Base-by-base conservation (phyloP, 2,113 vertebrate species). In the Plectropomus leopardus region DNA sequence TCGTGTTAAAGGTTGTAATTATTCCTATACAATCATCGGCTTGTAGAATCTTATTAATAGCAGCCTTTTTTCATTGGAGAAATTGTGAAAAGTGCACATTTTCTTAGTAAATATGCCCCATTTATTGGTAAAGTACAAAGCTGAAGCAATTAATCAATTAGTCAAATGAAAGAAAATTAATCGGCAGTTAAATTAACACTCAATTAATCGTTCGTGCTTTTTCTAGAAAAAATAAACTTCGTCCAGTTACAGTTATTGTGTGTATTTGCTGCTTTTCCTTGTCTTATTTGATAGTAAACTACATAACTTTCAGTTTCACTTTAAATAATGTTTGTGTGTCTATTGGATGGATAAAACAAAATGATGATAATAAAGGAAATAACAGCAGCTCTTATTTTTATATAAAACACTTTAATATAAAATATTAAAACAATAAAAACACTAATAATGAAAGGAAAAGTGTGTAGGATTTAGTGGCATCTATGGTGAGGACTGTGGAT, bases 391-490 rank as follows among this genome's bases (percentile, higher is more conserved):
- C 4, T 32, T 34, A 34, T n/a, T 71, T 72, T 42, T 1, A 60
- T 60, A 0, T 61, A 13, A 59, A 71, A 76, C 8, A 0, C 10
- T 83, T 79, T 66, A 79, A 51, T 76, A 61, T 30, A 0, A 78
- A 71, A 78, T 57, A 45, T 36, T 64, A 0, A n/a, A 51, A 74
- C 1, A 47, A 42, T 60, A 55, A 78, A 73, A 69, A 26, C 19
- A 44, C 4, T 23, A 16, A 60, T 36, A 8, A 65, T 45, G 16
- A 11, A 40, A 40, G 36, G 8, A 40, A 3, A 7, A 40, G 36
- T 40, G 9, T 40, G 36, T 1, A 40, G 8, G 7, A 40, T 7
- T 40, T 40, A 40, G 36, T 40, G 36, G 36, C 36, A 40, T 40
- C 36, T 1, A 40, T 3, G 11, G 36, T 40, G 36, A 40, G 8